These are phyloP conservation scores for Chrysocyon brachyurus DNA, from an alignment of 2,797 vertebrate species.

Conservation along the genomic window DNA sequence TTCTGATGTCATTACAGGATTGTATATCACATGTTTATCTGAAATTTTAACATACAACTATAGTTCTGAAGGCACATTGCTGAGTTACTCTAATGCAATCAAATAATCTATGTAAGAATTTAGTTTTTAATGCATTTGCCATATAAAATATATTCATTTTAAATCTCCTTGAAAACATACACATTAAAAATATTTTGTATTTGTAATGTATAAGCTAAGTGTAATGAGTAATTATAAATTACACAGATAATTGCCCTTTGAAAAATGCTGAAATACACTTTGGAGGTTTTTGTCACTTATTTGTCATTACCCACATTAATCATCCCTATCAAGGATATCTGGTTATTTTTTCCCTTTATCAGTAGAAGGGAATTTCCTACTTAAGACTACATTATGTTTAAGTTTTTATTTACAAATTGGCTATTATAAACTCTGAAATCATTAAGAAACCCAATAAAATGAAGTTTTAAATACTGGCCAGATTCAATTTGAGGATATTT, in stretches of 20 bases:
- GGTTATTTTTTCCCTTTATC: not conserved
- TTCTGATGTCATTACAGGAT: not conserved
- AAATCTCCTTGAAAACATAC: not conserved
- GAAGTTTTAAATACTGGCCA: not conserved
- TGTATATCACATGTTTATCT: slow-evolving; percentile 34
- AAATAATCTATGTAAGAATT: slow-evolving; percentile 26
- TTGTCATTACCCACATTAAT: not conserved
- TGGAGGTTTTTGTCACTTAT: not conserved
- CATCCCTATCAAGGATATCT: not conserved
- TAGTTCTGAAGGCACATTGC: slow-evolving; percentile 10
- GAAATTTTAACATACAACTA: slow-evolving; percentile 12
- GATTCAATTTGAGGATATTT: not conserved
- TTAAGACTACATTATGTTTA: not conserved
- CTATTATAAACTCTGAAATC: slow-evolving; percentile 32
- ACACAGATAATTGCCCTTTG: slow-evolving; percentile 11
- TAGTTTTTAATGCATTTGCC: slow-evolving; percentile 31
- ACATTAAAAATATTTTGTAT: not conserved
- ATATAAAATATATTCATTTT: slow-evolving; percentile 55
- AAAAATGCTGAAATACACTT: not conserved
- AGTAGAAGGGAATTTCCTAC: not conserved
- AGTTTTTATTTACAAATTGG: slow-evolving; percentile 29
- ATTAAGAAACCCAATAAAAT: slow-evolving; percentile 2
- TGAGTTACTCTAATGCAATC: slow-evolving; percentile 40
- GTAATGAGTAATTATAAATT: slow-evolving; percentile 40
- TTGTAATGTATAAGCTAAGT: slow-evolving; percentile 24